Evolutionary conservation across 1,140 invertebrate genomes (phyloP).

Genomic region (Parasteatoda tepidariorum): DNA sequence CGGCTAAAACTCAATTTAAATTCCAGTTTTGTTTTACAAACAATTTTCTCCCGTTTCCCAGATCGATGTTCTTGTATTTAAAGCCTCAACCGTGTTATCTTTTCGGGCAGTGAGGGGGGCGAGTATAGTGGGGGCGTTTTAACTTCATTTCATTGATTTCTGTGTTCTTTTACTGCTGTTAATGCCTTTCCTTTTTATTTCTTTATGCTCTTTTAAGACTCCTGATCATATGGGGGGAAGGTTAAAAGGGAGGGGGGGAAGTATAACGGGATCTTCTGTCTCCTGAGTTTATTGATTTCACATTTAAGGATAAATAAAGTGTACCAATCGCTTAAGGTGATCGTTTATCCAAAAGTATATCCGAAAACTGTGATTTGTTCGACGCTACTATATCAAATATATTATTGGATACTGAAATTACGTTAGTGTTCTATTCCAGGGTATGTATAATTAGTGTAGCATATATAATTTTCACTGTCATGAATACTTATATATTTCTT

Average conservation of each 20-base stretch:
- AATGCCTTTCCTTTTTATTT: constrained; percentile 30
- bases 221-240: neutral
- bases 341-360: neutral
- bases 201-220: neutral
- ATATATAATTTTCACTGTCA: too few relatives aligned
- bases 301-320: constrained; percentile 12
- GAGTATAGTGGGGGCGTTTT: neutral
- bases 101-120: neutral
- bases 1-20: constrained; percentile 44
- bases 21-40: constrained; percentile 44
- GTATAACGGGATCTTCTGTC: neutral
- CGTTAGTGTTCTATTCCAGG: too few relatives aligned
- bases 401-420: too few relatives aligned
- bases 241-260: neutral
- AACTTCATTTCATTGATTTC: constrained; percentile 45
- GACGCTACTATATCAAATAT: too few relatives aligned
- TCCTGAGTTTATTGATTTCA: constrained; percentile 35
- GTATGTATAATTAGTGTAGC: too few relatives aligned
- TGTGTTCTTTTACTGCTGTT: constrained; percentile 18
- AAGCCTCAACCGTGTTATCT: constrained; percentile 34
- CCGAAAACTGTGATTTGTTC: neutral
- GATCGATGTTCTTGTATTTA: constrained; percentile 25
- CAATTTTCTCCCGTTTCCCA: constrained; percentile 17
- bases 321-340: neutral
- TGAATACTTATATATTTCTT: too few relatives aligned